These are phyloP conservation scores for Athene noctua DNA, from an alignment of 2,113 vertebrate genomes.

Conservation along the genomic window DNA sequence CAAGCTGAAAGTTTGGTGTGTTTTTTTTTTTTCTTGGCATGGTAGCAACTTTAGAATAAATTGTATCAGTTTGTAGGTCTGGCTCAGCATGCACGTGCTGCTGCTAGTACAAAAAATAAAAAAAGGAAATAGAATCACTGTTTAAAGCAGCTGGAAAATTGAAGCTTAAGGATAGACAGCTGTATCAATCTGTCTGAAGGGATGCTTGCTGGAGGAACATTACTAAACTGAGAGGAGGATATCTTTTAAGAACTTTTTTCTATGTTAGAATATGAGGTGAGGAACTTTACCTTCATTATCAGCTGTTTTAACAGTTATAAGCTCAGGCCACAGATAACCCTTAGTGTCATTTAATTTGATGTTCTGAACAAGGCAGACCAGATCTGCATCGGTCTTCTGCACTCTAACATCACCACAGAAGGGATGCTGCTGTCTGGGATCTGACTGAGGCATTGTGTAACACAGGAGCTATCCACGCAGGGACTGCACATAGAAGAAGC, in stretches of 20 bases:
- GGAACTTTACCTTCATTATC: not conserved
- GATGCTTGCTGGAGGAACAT: not conserved
- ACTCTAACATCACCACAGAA: not conserved
- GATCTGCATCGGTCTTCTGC: not conserved
- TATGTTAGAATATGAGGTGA: not conserved
- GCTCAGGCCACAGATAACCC: not conserved
- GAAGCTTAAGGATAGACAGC: not conserved
- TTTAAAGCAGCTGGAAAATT: not conserved
- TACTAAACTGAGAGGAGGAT: not conserved
- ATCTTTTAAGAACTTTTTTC: not conserved
- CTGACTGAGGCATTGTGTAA: not conserved
- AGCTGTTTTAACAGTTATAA: not conserved
- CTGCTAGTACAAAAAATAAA: not conserved
- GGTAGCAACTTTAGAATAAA: not conserved
- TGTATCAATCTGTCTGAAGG: not conserved
- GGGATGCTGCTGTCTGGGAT: not conserved
- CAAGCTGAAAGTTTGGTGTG: not conserved
- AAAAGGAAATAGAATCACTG: not conserved
- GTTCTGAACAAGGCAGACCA: not conserved
- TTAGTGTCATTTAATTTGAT: not conserved
- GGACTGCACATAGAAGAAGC: not conserved
- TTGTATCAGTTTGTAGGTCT: not conserved
- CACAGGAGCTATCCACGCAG: not conserved
- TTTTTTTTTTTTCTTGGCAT: not conserved
- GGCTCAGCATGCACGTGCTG: not conserved